phyloP scores from a whole-genome alignment of 2,797 vertebrate genomes.

The Petrocephalus sullivani region DNA sequence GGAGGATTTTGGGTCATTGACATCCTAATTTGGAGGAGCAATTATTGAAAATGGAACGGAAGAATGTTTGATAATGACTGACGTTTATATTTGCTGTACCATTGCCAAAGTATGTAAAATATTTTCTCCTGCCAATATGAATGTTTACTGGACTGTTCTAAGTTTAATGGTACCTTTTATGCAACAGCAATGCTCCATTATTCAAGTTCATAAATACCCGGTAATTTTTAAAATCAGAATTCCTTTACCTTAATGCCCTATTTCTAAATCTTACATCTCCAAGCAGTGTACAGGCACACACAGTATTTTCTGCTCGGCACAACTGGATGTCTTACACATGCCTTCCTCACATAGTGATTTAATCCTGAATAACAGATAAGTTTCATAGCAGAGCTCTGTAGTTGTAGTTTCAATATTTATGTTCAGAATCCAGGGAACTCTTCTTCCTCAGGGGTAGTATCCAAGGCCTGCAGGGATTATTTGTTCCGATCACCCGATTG shows the following conservation, averaged over 20 bases:
- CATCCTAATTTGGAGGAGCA: background rate
- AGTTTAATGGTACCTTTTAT: background rate
- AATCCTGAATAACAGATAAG: background rate
- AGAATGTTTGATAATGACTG: background rate
- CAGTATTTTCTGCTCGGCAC: background rate
- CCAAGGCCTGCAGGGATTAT: background rate
- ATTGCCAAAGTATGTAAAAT: background rate
- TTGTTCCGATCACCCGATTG: background rate
- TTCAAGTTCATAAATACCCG: background rate
- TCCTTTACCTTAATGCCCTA: background rate
- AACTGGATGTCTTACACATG: background rate
- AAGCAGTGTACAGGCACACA: background rate
- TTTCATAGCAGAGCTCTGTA: background rate
- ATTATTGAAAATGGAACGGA: background rate
- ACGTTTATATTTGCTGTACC: background rate
- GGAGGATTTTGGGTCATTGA: background rate
- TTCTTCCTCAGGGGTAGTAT: background rate
- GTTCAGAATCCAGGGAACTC: background rate
- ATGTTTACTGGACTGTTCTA: background rate
- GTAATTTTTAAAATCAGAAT: background rate
- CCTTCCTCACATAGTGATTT: background rate
- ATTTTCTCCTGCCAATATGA: background rate
- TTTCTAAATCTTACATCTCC: background rate
- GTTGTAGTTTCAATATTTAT: background rate
- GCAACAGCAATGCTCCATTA: background rate